phyloP scores from a whole-genome alignment of 2,888 invertebrate genomes.

The Cloeon dipterum region DNA sequence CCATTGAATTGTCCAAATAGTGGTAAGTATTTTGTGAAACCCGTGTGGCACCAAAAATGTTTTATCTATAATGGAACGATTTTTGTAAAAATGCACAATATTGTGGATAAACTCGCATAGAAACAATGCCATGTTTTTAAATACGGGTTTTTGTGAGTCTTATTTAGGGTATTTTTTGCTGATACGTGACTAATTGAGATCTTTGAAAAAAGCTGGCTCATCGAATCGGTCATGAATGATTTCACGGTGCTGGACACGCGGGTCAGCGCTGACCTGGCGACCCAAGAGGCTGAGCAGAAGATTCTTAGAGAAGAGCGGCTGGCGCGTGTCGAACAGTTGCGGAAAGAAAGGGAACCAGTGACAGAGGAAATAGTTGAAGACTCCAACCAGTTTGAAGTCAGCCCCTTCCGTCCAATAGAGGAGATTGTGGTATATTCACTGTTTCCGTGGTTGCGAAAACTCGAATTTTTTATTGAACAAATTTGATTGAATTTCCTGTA shows the following conservation, averaged over 20 bases:
- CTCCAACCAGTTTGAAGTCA: not conserved
- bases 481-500: too few relatives aligned
- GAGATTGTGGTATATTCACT: too few relatives aligned
- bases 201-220: slow-evolving; percentile 27
- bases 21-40: too few relatives aligned
- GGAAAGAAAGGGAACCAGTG: not conserved
- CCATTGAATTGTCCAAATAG: too few relatives aligned
- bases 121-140: too few relatives aligned
- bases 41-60: too few relatives aligned
- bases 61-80: too few relatives aligned
- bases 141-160: too few relatives aligned
- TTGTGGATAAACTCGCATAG: too few relatives aligned
- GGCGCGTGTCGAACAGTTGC: not conserved
- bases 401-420: slow-evolving; percentile 1
- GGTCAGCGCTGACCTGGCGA: slow-evolving; percentile 32
- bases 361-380: not conserved
- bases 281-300: slow-evolving; percentile 21
- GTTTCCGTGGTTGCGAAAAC: too few relatives aligned
- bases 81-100: too few relatives aligned
- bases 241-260: slow-evolving; percentile 37
- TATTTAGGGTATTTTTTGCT: not conserved
- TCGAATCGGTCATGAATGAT: slow-evolving; percentile 40
- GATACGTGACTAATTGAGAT: slow-evolving; percentile 1
- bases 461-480: too few relatives aligned
- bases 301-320: slow-evolving; percentile 24